A percentile compares a stretch with the other conserved stretches of the same genome.
Conservation (phyloP, 2,113 vertebrate genomes). For the Solenodon paradoxus region DNA sequence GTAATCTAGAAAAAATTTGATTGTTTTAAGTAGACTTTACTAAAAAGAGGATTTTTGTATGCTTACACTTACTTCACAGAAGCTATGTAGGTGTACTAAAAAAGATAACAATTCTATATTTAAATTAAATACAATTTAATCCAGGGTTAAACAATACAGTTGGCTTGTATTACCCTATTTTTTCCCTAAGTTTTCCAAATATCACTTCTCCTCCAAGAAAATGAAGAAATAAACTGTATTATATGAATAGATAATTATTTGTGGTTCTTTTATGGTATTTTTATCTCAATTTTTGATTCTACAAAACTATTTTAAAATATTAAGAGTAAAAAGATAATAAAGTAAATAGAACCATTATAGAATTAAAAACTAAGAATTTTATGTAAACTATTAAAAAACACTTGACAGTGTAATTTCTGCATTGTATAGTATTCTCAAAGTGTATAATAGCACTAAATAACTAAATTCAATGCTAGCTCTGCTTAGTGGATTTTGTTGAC, state of each 20-base stretch:
- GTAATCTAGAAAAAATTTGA: not conserved
- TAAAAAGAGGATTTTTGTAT: not conserved
- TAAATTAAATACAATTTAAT: not conserved
- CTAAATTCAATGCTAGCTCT: not conserved
- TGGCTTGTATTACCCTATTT: not conserved
- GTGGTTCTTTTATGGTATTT: not conserved
- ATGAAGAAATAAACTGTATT: not conserved
- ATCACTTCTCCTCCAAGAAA: not conserved
- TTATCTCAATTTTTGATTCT: conserved; percentile 21
- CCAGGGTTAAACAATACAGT: not conserved
- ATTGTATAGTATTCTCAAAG: not conserved
- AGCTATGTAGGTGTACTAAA: not conserved
- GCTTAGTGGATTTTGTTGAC: not conserved
- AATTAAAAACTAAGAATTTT: conserved; percentile 18
- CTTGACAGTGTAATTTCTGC: not conserved
- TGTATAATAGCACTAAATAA: not conserved
- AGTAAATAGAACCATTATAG: not conserved
- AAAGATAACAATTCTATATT: not conserved
- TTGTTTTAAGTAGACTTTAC: not conserved
- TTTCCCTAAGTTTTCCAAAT: not conserved
- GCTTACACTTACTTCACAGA: not conserved
- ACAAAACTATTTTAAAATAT: not conserved
- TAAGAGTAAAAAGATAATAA: not conserved
- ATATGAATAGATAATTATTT: not conserved
- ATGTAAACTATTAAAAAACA: not conserved